These are phyloP conservation scores for Norana najaformis DNA, from an alignment of 2,888 invertebrate genomes.

Conservation along the genomic window DNA sequence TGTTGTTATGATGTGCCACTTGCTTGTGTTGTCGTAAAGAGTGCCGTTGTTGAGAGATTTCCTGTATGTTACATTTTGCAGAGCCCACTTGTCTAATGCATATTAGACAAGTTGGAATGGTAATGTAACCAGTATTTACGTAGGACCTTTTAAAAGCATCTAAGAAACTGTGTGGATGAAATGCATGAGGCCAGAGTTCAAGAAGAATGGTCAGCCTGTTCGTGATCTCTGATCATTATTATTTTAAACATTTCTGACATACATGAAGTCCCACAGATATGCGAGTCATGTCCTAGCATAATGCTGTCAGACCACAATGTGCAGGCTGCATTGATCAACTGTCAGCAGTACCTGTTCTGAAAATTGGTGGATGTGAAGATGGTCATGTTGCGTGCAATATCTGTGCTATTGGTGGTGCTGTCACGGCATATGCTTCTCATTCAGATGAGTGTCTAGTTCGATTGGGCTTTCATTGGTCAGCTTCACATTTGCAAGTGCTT, in stretches of 20 bases:
- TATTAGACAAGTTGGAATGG: no score
- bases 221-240: no score
- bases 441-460: neutral
- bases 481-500: neutral
- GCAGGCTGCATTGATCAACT: neutral
- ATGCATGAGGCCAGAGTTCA: neutral
- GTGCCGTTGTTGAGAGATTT: neutral
- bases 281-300: no score
- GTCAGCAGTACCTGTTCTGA: neutral
- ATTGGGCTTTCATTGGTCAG: neutral
- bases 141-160: neutral
- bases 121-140: neutral
- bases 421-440: neutral
- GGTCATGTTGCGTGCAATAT: neutral
- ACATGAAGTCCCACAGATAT: no score
- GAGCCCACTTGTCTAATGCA: no score
- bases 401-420: neutral
- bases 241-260: no score
- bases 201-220: neutral
- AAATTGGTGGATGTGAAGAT: neutral
- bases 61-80: no score
- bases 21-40: neutral
- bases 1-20: neutral
- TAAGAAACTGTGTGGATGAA: neutral
- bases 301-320: neutral